phyloP scores from a whole-genome alignment of 2,888 invertebrate species.

The Hyalella azteca region DNA sequence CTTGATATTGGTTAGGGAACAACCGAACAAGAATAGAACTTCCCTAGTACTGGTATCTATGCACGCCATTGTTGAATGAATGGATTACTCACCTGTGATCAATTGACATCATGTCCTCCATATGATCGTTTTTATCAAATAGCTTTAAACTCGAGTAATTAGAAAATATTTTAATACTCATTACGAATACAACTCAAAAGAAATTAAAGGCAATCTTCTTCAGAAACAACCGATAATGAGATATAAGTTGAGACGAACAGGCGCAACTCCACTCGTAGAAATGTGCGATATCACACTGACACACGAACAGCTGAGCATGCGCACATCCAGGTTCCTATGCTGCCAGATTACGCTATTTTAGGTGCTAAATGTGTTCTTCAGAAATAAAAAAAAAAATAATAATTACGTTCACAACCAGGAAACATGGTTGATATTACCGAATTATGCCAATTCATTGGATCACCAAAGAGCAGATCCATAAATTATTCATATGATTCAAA shows the following conservation, averaged over 20 bases:
- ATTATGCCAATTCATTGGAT: no score
- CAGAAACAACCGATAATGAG: background rate
- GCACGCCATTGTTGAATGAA: no score
- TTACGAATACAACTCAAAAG: constrained; percentile 8
- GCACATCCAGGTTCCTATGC: background rate
- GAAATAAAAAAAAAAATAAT: no score
- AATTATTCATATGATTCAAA: no score
- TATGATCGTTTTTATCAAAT: constrained; percentile 37
- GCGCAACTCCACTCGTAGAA: background rate
- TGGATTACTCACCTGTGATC: constrained; percentile 26
- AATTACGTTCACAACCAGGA: no score
- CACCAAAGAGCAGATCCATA: no score
- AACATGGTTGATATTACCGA: no score
- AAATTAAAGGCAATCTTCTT: background rate
- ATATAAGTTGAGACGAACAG: background rate
- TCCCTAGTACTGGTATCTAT: no score
- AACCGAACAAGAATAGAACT: no score
- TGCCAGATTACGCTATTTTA: no score
- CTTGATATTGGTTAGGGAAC: no score
- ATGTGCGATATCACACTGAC: background rate
- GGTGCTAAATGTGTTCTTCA: background rate
- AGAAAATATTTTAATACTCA: constrained; percentile 39
- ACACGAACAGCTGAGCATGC: constrained; percentile 17
- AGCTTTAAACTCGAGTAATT: constrained; percentile 39
- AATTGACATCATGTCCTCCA: background rate